These are phyloP conservation scores for Hyles vespertilio DNA, from an alignment of 1,140 invertebrate species.

Conservation along the genomic window DNA sequence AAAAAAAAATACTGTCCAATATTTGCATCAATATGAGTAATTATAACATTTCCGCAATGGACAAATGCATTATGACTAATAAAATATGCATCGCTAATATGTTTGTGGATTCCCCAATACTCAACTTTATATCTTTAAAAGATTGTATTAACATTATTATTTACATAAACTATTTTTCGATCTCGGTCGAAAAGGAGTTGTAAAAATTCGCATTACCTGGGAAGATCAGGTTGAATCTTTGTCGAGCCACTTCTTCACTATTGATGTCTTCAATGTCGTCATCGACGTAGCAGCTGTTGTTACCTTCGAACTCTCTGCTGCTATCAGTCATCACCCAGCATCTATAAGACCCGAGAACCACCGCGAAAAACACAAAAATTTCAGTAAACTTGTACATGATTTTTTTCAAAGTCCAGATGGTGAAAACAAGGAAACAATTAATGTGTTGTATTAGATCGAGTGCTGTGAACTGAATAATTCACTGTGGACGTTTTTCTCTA, in stretches of 20 bases:
- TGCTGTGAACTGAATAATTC: slow-evolving; percentile 9
- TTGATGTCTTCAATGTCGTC: background rate
- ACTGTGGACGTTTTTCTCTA: background rate
- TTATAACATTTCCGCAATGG: too few species aligned
- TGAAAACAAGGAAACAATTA: background rate
- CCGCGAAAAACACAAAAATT: background rate
- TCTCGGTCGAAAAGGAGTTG: too few species aligned
- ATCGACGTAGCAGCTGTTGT: background rate
- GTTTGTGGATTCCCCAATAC: too few species aligned
- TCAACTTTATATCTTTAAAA: too few species aligned
- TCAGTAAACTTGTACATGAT: slow-evolving; percentile 1
- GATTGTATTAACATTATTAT: too few species aligned
- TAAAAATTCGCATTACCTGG: slow-evolving; percentile 11
- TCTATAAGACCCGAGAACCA: background rate
- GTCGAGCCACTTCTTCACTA: background rate
- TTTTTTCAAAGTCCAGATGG: background rate
- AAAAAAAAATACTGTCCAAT: too few species aligned
- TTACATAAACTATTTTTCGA: too few species aligned
- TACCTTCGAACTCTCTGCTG: slow-evolving; percentile 2
- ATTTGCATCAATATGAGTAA: too few species aligned
- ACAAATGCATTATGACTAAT: too few species aligned
- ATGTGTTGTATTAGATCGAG: background rate
- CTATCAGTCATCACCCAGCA: slow-evolving; percentile 18
- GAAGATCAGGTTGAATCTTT: slow-evolving; percentile 16
- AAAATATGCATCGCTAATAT: too few species aligned